Evolutionary conservation across 2,888 invertebrate genomes (phyloP).

Genomic region (Standfussiana lucernea): DNA sequence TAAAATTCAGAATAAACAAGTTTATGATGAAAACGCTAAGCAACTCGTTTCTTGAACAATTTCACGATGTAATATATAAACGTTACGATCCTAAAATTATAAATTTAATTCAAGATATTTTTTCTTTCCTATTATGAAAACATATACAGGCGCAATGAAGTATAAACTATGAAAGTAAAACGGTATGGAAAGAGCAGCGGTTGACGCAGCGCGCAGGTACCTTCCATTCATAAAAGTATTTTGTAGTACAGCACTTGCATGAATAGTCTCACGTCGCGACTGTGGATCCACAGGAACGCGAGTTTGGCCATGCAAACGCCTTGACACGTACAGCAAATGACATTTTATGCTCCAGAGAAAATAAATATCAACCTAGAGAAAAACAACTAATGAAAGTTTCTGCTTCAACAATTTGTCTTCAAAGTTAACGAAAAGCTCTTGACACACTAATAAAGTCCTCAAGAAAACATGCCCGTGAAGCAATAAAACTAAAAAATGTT

Average conservation of each 20-base stretch:
- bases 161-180: neutral
- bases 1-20: constrained; percentile 12
- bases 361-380: constrained; percentile 8
- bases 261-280: neutral
- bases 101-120: neutral
- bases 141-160: neutral
- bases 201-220: neutral
- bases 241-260: neutral
- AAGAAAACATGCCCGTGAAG: constrained; percentile 40
- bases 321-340: neutral
- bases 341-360: neutral
- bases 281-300: neutral
- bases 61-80: constrained; percentile 16
- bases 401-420: constrained; percentile 28
- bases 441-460: constrained; percentile 47
- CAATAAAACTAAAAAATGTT: constrained; percentile 58
- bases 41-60: neutral
- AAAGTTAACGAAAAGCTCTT: constrained; percentile 40
- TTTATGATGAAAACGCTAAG: constrained; percentile 19
- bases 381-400: constrained; percentile 18
- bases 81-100: neutral
- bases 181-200: no score
- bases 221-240: neutral
- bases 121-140: neutral
- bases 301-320: neutral